Conservation (phyloP, 2,888 invertebrate species). For the Oligia strigilis region DNA sequence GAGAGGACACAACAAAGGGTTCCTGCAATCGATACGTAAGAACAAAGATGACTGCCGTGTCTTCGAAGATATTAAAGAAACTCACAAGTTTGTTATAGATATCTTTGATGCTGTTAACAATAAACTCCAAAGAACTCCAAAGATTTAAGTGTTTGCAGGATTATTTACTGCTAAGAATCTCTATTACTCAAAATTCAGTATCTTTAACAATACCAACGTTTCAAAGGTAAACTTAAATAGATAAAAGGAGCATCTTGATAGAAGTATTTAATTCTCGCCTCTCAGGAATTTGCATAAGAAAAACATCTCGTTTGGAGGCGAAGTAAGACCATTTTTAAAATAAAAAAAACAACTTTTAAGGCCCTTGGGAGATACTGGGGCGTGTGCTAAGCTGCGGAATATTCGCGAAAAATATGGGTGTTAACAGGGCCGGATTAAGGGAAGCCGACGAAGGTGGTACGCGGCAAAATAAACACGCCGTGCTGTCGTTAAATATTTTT, state of each 20-base stretch:
- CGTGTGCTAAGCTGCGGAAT: slow-evolving; percentile 48
- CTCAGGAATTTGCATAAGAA: slow-evolving; percentile 70
- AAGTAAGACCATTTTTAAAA: slow-evolving; percentile 61
- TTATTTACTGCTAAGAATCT: slow-evolving; percentile 46
- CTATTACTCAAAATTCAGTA: slow-evolving; percentile 17
- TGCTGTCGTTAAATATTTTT: slow-evolving; percentile 55
- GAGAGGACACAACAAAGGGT: not conserved
- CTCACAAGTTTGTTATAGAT: slow-evolving; percentile 35
- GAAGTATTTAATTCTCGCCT: slow-evolving; percentile 62
- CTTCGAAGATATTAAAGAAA: slow-evolving; percentile 16
- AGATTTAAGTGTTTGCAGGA: slow-evolving; percentile 32
- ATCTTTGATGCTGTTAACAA: slow-evolving; percentile 42
- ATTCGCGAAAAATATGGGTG: slow-evolving; percentile 62
- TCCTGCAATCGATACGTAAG: slow-evolving; percentile 3
- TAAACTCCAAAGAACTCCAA: slow-evolving; percentile 25
- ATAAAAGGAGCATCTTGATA: slow-evolving; percentile 56
- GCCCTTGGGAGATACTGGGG: slow-evolving; percentile 46
- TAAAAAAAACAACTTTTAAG: slow-evolving; percentile 51
- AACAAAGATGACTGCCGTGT: not conserved
- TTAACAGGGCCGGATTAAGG: slow-evolving; percentile 63
- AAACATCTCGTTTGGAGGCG: slow-evolving; percentile 60
- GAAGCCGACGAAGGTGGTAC: slow-evolving; percentile 8
- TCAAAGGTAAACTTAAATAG: slow-evolving; percentile 38
- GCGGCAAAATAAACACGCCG: slow-evolving; percentile 52
- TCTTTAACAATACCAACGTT: slow-evolving; percentile 21